Evolutionary conservation across 2,888 invertebrate species (phyloP).

Genomic region (Stenchaetothrips biformis): DNA sequence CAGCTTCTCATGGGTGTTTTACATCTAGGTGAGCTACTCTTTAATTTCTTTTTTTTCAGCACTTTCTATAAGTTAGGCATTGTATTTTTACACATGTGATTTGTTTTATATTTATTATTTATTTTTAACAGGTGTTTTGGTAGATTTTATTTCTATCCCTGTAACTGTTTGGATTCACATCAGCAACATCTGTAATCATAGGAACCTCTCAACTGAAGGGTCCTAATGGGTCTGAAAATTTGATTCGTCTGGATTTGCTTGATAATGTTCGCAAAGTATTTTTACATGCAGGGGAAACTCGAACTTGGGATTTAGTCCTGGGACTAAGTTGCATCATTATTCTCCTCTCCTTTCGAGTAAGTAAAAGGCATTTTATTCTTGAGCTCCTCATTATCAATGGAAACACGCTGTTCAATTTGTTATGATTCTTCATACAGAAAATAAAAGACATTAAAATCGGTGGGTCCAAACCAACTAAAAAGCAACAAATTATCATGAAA

Average conservation of each 20-base stretch:
- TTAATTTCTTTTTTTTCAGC: neutral
- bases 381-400: neutral
- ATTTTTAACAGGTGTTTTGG: slow-evolving; percentile 64
- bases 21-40: slow-evolving; percentile 62
- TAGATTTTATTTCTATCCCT: slow-evolving; percentile 85
- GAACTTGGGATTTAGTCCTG: slow-evolving; percentile 63
- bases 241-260: slow-evolving; percentile 9
- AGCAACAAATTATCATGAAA: slow-evolving; percentile 51
- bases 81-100: neutral
- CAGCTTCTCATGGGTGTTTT: slow-evolving; percentile 76
- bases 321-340: slow-evolving; percentile 68
- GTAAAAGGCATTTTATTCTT: slow-evolving; percentile 40
- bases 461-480: slow-evolving; percentile 44
- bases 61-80: neutral
- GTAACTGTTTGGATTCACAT: slow-evolving; percentile 87
- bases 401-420: neutral
- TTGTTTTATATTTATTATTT: slow-evolving; percentile 27
- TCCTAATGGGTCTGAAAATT: slow-evolving; percentile 45
- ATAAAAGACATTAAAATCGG: slow-evolving; percentile 61
- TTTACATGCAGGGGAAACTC: slow-evolving; percentile 62
- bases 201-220: slow-evolving; percentile 78
- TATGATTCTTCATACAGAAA: slow-evolving; percentile 52
- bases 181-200: slow-evolving; percentile 86
- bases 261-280: slow-evolving; percentile 68
- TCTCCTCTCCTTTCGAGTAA: slow-evolving; percentile 70